These are phyloP conservation scores for Lacerta agilis DNA, from an alignment of 2,797 vertebrate species.

Conservation along the genomic window DNA sequence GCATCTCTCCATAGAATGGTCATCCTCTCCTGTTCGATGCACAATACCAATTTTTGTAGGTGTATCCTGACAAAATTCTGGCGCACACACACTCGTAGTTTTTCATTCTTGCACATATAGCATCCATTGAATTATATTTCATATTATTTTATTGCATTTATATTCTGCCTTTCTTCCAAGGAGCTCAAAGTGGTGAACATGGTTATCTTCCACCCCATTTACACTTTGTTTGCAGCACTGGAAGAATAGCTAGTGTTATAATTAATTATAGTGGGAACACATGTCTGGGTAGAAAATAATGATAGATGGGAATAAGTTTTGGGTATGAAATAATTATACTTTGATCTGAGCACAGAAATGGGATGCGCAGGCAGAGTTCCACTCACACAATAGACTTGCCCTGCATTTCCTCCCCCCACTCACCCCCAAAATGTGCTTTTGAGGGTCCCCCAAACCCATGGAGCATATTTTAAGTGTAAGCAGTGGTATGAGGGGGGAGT, in stretches of 20 bases:
- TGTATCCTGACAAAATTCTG: background rate
- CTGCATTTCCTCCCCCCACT: background rate
- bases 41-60: background rate
- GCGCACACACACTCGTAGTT: background rate
- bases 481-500: too few relatives aligned
- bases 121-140: background rate
- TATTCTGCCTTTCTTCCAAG: too few relatives aligned
- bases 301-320: background rate
- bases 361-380: too few relatives aligned
- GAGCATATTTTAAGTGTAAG: too few relatives aligned
- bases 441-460: too few relatives aligned
- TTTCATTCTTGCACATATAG: background rate
- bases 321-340: background rate
- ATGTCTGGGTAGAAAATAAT: background rate
- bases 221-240: background rate
- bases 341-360: background rate
- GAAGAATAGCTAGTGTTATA: background rate
- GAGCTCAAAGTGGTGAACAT: too few relatives aligned
- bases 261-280: background rate
- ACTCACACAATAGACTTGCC: background rate
- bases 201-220: background rate
- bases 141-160: too few relatives aligned
- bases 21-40: background rate
- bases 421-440: too few relatives aligned
- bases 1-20: background rate